Evolutionary conservation across 2,797 vertebrate species (phyloP), one percentile per base, ranked within the genome.

Genomic region (Urosaurus nigricauda): DNA sequence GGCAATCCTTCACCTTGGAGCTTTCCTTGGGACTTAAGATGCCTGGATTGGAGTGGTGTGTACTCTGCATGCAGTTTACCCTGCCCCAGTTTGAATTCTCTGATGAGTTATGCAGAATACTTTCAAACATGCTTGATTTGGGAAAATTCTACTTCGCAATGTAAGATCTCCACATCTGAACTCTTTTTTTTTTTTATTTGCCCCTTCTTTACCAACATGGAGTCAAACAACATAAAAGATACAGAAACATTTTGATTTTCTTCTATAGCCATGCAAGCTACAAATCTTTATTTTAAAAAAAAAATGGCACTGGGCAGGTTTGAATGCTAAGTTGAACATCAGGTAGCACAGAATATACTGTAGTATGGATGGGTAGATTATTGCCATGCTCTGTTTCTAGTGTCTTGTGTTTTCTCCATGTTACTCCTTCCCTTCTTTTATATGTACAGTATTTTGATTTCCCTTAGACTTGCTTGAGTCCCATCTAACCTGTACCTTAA

Each of bases 401-500:
- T 12, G n/a, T 43, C 19, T 37, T 75, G 2, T 75, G 37, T 75
- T 40, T 37, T 75, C 9, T 11, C 73, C 19, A 4, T 74, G 73
- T 79, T 43, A 73, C 40, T 73, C 14, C 2, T 71, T n/a, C 24
- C 43, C 37, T 73, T 74, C 47, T 24, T 74, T 63, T 58, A 17
- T 17, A 0, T n/a, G 13, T 43, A n/a, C n/a, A n/a, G n/a, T n/a
- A 17, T 65, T 84, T 26, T 65, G 1, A 2, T 53, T 89, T 11
- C 0, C 0, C 63, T 17, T 1, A 26, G 63, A 51, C 35, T 60
- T 58, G 60, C 26, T 85, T 56, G 82, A 89, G 40, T 83, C 87
- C 86, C 43, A 0, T 8, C 81, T 32, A n/a, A 75, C 83, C 70
- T 37, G 56, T 56, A 12, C 5, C 14, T n/a, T 51, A 40, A 83